Percentiles rank a stretch among this genome's conserved stretches.
These are phyloP conservation scores for Drosophila austrosaltans DNA, from an alignment of 2,888 invertebrate species.

Conservation along the genomic window DNA sequence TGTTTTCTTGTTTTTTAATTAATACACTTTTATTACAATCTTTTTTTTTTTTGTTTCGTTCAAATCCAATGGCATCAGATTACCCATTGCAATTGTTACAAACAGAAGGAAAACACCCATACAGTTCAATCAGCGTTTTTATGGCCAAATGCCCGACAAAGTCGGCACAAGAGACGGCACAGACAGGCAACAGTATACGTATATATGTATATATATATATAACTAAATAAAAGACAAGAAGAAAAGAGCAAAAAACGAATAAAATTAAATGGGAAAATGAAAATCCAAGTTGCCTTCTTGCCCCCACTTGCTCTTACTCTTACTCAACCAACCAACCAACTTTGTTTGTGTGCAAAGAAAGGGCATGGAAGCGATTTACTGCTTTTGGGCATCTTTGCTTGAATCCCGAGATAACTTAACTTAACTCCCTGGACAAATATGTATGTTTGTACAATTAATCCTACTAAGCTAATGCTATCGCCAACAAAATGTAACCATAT, in stretches of 20 bases:
- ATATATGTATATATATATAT: conserved; percentile 25
- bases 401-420: conserved; percentile 2
- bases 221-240: conserved; percentile 28
- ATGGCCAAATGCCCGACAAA: conserved; percentile 32
- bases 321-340: not conserved
- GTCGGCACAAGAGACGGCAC: conserved; percentile 24
- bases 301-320: not conserved
- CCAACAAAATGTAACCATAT: not conserved
- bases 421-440: conserved; percentile 1
- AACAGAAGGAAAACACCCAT: conserved; percentile 2
- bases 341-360: not conserved
- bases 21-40: not conserved
- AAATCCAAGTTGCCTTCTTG: conserved; percentile 28
- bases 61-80: conserved; percentile 1
- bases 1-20: conserved; percentile 17
- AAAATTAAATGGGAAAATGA: conserved; percentile 55
- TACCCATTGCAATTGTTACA: conserved; percentile 19
- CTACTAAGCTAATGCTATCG: not conserved
- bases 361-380: conserved; percentile 4
- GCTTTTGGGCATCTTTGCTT: conserved; percentile 1
- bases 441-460: not conserved
- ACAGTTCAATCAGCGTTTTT: conserved; percentile 34
- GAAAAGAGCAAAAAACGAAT: conserved; percentile 51
- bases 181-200: conserved; percentile 7
- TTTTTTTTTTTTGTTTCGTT: not conserved